These are phyloP conservation scores for Euthynnus affinis DNA, from an alignment of 2,797 vertebrate genomes.

Conservation along the genomic window DNA sequence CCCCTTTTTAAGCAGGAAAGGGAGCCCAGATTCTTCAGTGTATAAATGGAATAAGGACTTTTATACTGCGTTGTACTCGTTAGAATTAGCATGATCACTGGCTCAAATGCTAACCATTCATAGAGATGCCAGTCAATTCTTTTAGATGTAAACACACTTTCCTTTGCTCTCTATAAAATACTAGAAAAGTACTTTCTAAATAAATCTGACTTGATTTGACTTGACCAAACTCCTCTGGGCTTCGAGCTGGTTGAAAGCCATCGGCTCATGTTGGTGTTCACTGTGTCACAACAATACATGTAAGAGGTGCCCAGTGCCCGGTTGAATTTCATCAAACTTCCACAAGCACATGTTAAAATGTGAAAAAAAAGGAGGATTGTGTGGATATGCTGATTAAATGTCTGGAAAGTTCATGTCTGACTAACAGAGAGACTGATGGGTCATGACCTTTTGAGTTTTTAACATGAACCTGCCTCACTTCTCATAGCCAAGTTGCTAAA, in stretches of 20 bases:
- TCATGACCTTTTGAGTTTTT: constrained; percentile 13
- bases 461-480: constrained; percentile 15
- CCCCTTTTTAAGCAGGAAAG: constrained; percentile 30
- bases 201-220: constrained; percentile 58
- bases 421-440: neutral
- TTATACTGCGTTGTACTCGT: constrained; percentile 30
- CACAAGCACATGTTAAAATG: constrained; percentile 37
- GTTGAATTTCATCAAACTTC: constrained; percentile 52
- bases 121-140: neutral
- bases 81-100: constrained; percentile 38
- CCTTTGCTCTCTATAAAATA: constrained; percentile 16
- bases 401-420: constrained; percentile 20
- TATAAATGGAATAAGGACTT: constrained; percentile 59
- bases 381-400: constrained; percentile 17
- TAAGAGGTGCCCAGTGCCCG: constrained; percentile 61
- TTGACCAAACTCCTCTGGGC: constrained; percentile 52
- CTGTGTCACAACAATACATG: constrained; percentile 58
- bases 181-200: constrained; percentile 30
- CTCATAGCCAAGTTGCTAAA: neutral
- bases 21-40: constrained; percentile 28
- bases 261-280: constrained; percentile 46
- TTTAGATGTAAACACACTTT: neutral
- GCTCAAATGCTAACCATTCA: constrained; percentile 7
- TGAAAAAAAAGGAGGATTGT: neutral
- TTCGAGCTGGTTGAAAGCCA: constrained; percentile 53